Percentiles rank a stretch among this genome's conserved stretches.
These are phyloP conservation scores for Sciaenops ocellatus DNA, from an alignment of 2,797 vertebrate genomes.

Conservation along the genomic window DNA sequence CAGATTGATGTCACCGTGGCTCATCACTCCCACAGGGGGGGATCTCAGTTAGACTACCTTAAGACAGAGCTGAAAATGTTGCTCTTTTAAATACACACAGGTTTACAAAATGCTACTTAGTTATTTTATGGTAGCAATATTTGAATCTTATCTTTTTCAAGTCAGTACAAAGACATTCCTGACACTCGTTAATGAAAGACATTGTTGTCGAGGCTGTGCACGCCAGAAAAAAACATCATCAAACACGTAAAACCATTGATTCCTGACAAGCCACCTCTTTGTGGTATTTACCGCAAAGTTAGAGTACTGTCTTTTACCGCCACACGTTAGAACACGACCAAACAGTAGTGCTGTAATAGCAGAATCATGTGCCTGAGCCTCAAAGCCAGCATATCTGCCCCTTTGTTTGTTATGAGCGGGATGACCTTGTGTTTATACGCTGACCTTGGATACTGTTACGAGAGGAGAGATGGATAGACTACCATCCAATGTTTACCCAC, in stretches of 20 bases:
- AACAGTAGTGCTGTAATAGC: not conserved
- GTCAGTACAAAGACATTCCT: not conserved
- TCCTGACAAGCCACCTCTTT: not conserved
- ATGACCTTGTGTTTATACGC: constrained; percentile 65
- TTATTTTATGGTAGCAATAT: not conserved
- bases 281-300: not conserved
- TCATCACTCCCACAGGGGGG: constrained; percentile 22
- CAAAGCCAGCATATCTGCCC: constrained; percentile 48
- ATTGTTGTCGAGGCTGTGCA: not conserved
- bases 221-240: not conserved
- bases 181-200: not conserved
- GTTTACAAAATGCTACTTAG: not conserved
- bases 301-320: not conserved
- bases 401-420: constrained; percentile 65
- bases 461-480: constrained; percentile 60
- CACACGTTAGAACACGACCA: not conserved
- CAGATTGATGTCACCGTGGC: constrained; percentile 42
- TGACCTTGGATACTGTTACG: constrained; percentile 70
- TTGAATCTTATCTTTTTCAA: not conserved
- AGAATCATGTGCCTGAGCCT: constrained; percentile 12
- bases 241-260: not conserved
- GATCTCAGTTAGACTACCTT: constrained; percentile 5
- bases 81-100: not conserved
- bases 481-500: constrained; percentile 42
- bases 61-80: not conserved